A percentile compares a stretch with the other conserved stretches of the same genome.
phyloP scores from a whole-genome alignment of 2,797 vertebrate species.

The Orientallactaga sibirica region DNA sequence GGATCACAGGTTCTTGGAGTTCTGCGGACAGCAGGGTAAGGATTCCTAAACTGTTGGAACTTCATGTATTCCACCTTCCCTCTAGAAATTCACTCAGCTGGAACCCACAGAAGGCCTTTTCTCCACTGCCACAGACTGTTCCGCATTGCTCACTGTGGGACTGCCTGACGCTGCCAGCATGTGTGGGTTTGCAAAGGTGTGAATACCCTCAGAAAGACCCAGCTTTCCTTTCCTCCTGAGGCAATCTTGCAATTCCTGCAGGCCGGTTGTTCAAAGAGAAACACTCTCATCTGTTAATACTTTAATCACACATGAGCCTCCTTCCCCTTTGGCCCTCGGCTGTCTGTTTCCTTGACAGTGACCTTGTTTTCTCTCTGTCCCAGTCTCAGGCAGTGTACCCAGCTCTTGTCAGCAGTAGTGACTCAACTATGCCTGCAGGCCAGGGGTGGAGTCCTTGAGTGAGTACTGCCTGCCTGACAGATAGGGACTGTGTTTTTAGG shows the following conservation, averaged over 20 bases:
- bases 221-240: neutral
- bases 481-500: neutral
- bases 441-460: neutral
- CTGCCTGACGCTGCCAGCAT: neutral
- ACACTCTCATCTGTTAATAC: neutral
- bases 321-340: neutral
- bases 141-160: neutral
- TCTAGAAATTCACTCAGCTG: neutral
- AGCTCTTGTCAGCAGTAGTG: neutral
- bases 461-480: no score
- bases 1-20: rapidly evolving
- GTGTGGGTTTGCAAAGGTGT: rapidly evolving
- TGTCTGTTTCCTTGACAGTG: conserved; percentile 2
- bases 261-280: neutral
- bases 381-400: rapidly evolving
- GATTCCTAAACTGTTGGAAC: neutral
- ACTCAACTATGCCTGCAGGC: no score
- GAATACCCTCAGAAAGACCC: neutral
- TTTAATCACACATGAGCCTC: neutral
- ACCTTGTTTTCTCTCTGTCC: conserved; percentile 43
- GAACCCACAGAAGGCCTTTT: neutral
- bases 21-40: neutral
- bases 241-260: rapidly evolving
- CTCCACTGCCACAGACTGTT: rapidly evolving
- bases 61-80: neutral